phyloP scores from a whole-genome alignment of 2,888 invertebrate genomes.

The Fragum whitleyi region DNA sequence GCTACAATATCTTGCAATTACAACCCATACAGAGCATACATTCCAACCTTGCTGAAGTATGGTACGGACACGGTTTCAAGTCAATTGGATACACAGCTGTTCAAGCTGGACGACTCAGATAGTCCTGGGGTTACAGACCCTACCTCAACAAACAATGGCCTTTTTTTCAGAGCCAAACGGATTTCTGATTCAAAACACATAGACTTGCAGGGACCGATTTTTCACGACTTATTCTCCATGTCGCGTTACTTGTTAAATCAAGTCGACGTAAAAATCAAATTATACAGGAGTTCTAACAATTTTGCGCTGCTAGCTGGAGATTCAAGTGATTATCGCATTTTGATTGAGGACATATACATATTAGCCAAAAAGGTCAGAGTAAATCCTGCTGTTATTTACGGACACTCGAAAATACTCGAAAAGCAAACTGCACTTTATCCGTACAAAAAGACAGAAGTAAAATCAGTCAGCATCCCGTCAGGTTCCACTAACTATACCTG shows the following conservation, averaged over 20 bases:
- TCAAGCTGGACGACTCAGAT: constrained; percentile 20
- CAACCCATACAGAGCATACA: no score
- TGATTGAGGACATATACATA: constrained; percentile 37
- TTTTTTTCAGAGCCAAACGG: no score
- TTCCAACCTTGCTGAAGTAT: constrained; percentile 35
- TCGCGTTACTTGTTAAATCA: constrained; percentile 25
- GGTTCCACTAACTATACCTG: constrained; percentile 43
- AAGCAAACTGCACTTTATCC: constrained; percentile 41
- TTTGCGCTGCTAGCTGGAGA: constrained; percentile 14
- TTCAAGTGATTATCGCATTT: constrained; percentile 8
- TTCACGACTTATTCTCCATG: constrained; percentile 31
- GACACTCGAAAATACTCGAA: constrained; percentile 43
- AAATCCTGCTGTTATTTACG: no score
- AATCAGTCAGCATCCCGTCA: constrained; percentile 34
- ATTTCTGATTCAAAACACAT: not conserved
- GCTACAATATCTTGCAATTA: constrained; percentile 24
- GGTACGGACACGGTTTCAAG: constrained; percentile 22
- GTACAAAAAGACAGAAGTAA: constrained; percentile 30
- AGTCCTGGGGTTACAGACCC: constrained; percentile 21
- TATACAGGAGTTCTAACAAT: constrained; percentile 6
- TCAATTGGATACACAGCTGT: constrained; percentile 23
- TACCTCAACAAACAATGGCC: constrained; percentile 8
- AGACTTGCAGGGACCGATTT: constrained; percentile 21
- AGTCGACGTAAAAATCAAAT: constrained; percentile 26
- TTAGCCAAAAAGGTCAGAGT: constrained; percentile 42